phyloP scores from a whole-genome alignment of 2,888 invertebrate genomes.

The Ceramica pisi region DNA sequence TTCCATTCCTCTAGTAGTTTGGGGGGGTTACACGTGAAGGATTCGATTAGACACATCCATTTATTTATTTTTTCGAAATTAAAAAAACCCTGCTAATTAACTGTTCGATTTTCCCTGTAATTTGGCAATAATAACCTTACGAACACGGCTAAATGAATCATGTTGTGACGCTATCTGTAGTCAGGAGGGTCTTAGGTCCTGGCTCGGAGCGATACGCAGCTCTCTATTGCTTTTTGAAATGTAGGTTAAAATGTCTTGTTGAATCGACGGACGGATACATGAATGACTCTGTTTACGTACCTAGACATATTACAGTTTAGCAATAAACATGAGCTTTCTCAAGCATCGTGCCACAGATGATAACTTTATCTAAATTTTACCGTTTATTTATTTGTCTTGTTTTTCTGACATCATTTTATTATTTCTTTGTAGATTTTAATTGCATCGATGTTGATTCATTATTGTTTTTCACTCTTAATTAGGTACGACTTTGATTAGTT shows the following conservation, averaged over 20 bases:
- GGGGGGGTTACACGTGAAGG: not conserved
- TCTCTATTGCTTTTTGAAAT: conserved; percentile 75
- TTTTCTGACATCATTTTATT: conserved; percentile 67
- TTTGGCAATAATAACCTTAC: conserved; percentile 71
- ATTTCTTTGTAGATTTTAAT: conserved; percentile 59
- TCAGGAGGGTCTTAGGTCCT: conserved; percentile 79
- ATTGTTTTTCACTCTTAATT: conserved; percentile 50
- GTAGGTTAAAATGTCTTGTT: conserved; percentile 78
- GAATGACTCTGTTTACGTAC: conserved; percentile 28
- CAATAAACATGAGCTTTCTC: conserved; percentile 34
- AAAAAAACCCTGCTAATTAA: not conserved
- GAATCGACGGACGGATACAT: conserved; percentile 7
- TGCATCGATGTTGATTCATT: conserved; percentile 47
- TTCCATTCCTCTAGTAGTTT: not conserved
- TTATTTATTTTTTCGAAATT: not conserved
- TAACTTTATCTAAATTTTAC: conserved; percentile 52
- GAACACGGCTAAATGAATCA: conserved; percentile 60
- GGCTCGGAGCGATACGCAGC: conserved; percentile 77
- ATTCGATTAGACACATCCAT: not conserved
- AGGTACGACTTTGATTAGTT: conserved; percentile 47
- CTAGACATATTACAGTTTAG: not conserved
- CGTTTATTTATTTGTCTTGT: conserved; percentile 57
- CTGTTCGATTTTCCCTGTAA: conserved; percentile 54
- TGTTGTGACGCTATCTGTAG: conserved; percentile 78
- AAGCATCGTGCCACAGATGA: conserved; percentile 13